Evolutionary conservation across 2,797 vertebrate genomes (phyloP).

Genomic region (Gallirallus australis): DNA sequence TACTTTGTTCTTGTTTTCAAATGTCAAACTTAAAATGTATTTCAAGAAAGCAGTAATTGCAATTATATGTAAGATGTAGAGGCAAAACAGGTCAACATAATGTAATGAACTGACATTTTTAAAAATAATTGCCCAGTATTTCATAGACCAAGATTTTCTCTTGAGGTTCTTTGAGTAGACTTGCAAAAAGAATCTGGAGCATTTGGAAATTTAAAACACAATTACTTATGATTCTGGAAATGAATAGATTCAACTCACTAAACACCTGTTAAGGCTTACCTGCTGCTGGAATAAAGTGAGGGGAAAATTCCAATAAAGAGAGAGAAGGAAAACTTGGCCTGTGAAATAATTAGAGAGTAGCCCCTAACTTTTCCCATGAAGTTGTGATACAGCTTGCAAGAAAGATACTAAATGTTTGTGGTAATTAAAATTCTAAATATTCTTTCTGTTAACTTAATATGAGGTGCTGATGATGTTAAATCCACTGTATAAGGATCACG

Average conservation of each 20-base stretch:
- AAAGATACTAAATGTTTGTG: neutral
- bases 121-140: neutral
- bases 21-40: neutral
- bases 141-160: neutral
- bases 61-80: neutral
- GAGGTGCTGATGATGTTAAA: neutral
- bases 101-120: neutral
- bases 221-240: neutral
- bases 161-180: neutral
- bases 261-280: conserved; percentile 49
- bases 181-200: conserved; percentile 6
- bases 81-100: neutral
- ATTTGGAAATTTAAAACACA: conserved; percentile 30
- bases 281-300: conserved; percentile 34
- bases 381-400: neutral
- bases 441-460: neutral
- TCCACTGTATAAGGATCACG: neutral
- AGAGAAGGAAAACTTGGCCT: conserved; percentile 34
- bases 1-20: neutral
- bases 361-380: neutral
- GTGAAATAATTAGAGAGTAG: conserved; percentile 38
- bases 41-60: neutral
- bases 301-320: neutral
- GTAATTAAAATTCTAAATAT: neutral
- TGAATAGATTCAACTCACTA: conserved; percentile 52